A percentile compares a stretch with the other conserved stretches of the same genome.
phyloP scores from a whole-genome alignment of 1,140 invertebrate species.

The Drosophila lacertosa region DNA sequence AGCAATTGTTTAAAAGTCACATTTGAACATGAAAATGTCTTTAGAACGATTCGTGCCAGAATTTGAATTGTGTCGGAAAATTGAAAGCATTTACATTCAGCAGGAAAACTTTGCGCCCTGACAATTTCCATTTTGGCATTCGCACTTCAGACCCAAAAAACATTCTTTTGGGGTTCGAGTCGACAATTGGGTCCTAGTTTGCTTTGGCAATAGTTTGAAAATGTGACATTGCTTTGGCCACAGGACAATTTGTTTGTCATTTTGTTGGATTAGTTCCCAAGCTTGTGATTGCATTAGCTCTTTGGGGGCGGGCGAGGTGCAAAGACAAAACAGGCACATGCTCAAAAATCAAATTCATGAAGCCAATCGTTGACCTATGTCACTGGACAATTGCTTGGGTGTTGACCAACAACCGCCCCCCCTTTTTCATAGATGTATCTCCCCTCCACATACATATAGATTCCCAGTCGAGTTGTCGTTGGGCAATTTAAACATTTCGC shows the following conservation, averaged over 20 bases:
- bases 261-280: constrained; percentile 42
- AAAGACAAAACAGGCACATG: constrained; percentile 58
- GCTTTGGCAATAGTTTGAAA: constrained; percentile 20
- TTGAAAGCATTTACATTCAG: constrained; percentile 23
- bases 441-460: neutral
- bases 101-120: constrained; percentile 59
- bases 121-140: constrained; percentile 57
- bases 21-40: neutral
- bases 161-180: neutral
- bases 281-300: constrained; percentile 72
- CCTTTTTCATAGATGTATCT: constrained; percentile 1
- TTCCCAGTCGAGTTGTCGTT: constrained; percentile 34
- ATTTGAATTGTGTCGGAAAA: neutral
- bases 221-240: constrained; percentile 55
- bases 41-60: neutral
- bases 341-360: constrained; percentile 73
- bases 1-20: neutral
- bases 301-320: constrained; percentile 5
- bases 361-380: constrained; percentile 64
- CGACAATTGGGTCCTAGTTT: neutral
- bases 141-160: constrained; percentile 36
- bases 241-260: constrained; percentile 74
- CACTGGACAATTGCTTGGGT: constrained; percentile 51
- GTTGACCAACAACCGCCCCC: constrained; percentile 2
- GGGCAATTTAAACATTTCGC: constrained; percentile 44